Evolutionary conservation across 2,888 invertebrate species (phyloP).

Genomic region (Ochropleura leucogaster): DNA sequence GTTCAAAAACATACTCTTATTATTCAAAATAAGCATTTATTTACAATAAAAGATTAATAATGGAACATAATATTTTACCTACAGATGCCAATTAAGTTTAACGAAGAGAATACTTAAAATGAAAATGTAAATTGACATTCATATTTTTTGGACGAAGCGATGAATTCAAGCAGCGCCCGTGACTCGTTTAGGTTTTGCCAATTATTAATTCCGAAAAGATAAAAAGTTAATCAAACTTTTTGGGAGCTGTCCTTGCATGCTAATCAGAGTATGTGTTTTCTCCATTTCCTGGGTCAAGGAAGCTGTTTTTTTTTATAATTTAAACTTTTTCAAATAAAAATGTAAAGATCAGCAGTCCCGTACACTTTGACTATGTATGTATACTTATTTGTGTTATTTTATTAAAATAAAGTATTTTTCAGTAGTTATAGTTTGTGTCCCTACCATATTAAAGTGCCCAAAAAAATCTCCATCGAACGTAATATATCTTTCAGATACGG

Average conservation of each 20-base stretch:
- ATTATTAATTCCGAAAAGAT: slow-evolving; percentile 21
- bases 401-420: background rate
- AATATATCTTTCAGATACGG: background rate
- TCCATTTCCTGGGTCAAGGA: background rate
- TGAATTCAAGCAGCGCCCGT: slow-evolving; percentile 6
- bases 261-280: background rate
- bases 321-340: background rate
- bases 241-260: background rate
- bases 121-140: slow-evolving; percentile 49
- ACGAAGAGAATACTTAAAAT: slow-evolving; percentile 27
- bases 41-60: slow-evolving; percentile 20
- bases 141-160: slow-evolving; percentile 31
- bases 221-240: background rate
- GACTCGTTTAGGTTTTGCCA: slow-evolving; percentile 21
- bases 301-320: background rate
- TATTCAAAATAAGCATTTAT: slow-evolving; percentile 18
- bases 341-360: background rate
- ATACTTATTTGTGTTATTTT: background rate
- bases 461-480: background rate
- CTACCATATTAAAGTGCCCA: background rate
- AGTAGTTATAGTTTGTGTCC: background rate
- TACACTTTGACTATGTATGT: background rate
- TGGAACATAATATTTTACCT: slow-evolving; percentile 24
- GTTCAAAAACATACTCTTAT: background rate
- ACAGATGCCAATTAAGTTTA: slow-evolving; percentile 4